These are phyloP conservation scores for Manis javanica DNA, from an alignment of 2,797 vertebrate species.

Conservation along the genomic window DNA sequence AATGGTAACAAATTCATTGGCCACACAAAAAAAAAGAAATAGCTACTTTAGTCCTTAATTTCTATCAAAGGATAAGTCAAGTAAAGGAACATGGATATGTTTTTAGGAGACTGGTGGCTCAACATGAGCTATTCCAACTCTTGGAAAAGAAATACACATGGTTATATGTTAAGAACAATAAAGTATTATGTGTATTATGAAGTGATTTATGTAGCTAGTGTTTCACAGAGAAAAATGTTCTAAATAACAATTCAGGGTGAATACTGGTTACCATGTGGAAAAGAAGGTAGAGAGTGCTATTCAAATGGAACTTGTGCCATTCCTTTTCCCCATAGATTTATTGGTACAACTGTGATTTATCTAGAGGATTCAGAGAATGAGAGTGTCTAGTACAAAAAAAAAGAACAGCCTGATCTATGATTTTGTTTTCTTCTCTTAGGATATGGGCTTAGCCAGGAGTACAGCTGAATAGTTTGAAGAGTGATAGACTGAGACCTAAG, in stretches of 20 bases:
- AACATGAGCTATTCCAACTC: background rate
- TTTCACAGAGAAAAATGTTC: background rate
- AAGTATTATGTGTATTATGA: background rate
- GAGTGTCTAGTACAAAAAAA: background rate
- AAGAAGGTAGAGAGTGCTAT: background rate
- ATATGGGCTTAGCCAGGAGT: background rate
- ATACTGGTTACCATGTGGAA: background rate
- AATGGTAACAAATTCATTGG: background rate
- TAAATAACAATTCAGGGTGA: background rate
- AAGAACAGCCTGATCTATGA: constrained; percentile 12
- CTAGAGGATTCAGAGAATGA: background rate
- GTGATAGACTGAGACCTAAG: background rate
- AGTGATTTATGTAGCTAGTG: background rate
- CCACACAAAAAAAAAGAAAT: background rate
- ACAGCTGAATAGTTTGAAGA: background rate
- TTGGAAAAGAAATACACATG: background rate
- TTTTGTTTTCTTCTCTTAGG: constrained; percentile 39
- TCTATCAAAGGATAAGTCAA: background rate
- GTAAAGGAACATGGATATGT: background rate
- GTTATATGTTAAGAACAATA: constrained; percentile 20
- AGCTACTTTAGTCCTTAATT: background rate
- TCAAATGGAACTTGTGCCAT: background rate
- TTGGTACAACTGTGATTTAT: background rate
- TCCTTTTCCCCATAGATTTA: background rate
- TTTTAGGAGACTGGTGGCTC: background rate